Conservation (phyloP, 2,888 invertebrate genomes). For the Acanthacorydalis orientalis region DNA sequence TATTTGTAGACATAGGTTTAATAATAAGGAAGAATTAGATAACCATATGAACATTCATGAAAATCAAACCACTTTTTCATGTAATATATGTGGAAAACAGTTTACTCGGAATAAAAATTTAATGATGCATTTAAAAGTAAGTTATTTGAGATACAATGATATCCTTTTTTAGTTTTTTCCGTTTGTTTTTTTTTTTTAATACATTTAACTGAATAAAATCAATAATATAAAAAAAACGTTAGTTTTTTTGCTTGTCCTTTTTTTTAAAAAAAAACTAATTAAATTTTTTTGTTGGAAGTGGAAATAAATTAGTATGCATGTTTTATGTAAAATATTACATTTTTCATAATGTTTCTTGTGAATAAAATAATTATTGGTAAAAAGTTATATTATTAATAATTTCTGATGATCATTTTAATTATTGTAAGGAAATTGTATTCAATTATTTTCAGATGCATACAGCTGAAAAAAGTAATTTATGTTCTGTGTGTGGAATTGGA, state of each 20-base stretch:
- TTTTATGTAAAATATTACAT: not conserved
- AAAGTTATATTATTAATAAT: not conserved
- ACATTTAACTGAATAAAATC: too few relatives aligned
- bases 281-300: too few relatives aligned
- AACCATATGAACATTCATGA: slow-evolving; percentile 5
- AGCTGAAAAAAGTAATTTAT: slow-evolving; percentile 5
- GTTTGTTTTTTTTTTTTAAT: too few relatives aligned
- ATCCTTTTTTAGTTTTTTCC: not conserved
- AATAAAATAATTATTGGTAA: not conserved
- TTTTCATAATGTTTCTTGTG: not conserved
- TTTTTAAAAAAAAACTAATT: too few relatives aligned
- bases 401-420: not conserved
- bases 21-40: slow-evolving; percentile 2
- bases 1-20: not conserved
- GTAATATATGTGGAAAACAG: slow-evolving; percentile 7
- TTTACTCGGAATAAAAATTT: slow-evolving; percentile 3
- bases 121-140: not conserved
- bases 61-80: slow-evolving; percentile 1
- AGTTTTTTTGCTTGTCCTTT: too few relatives aligned
- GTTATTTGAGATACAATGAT: not conserved
- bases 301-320: too few relatives aligned
- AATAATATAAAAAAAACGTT: too few relatives aligned
- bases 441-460: slow-evolving; percentile 1
- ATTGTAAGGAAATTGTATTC: not conserved
- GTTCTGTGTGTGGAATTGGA: slow-evolving; percentile 5